These are phyloP conservation scores for Hirtodrosophila trivittata DNA, from an alignment of 2,888 invertebrate genomes.

Conservation along the genomic window DNA sequence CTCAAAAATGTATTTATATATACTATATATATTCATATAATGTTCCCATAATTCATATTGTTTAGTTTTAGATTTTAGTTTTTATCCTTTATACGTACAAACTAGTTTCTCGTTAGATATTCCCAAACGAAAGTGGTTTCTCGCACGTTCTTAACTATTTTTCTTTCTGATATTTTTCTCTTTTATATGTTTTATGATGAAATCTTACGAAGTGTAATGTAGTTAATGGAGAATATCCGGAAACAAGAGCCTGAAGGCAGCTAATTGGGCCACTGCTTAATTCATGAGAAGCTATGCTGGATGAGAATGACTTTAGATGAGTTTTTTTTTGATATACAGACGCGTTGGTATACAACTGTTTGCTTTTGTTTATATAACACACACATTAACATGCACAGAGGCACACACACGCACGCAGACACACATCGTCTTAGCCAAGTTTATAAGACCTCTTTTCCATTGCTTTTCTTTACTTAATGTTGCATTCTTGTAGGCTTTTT, in stretches of 20 bases:
- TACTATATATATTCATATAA: slow-evolving; percentile 72
- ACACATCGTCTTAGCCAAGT: slow-evolving; percentile 23
- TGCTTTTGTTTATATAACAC: background rate
- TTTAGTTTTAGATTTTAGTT: slow-evolving; percentile 71
- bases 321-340: no score
- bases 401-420: slow-evolving; percentile 13
- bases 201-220: slow-evolving; percentile 44
- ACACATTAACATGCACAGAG: slow-evolving; percentile 1
- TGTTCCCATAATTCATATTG: slow-evolving; percentile 83
- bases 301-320: slow-evolving; percentile 20
- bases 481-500: slow-evolving; percentile 43
- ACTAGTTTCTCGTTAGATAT: slow-evolving; percentile 57
- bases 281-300: slow-evolving; percentile 6
- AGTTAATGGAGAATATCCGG: slow-evolving; percentile 54
- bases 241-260: slow-evolving; percentile 45
- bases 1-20: slow-evolving; percentile 63
- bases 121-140: slow-evolving; percentile 33
- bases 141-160: slow-evolving; percentile 32
- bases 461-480: slow-evolving; percentile 40
- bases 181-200: slow-evolving; percentile 34
- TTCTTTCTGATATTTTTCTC: slow-evolving; percentile 23
- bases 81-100: slow-evolving; percentile 50
- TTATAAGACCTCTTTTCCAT: slow-evolving; percentile 36
- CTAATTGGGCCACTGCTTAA: slow-evolving; percentile 28
- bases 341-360: no score